Conservation (phyloP, 2,888 invertebrate genomes). For the Ellobium chinense region DNA sequence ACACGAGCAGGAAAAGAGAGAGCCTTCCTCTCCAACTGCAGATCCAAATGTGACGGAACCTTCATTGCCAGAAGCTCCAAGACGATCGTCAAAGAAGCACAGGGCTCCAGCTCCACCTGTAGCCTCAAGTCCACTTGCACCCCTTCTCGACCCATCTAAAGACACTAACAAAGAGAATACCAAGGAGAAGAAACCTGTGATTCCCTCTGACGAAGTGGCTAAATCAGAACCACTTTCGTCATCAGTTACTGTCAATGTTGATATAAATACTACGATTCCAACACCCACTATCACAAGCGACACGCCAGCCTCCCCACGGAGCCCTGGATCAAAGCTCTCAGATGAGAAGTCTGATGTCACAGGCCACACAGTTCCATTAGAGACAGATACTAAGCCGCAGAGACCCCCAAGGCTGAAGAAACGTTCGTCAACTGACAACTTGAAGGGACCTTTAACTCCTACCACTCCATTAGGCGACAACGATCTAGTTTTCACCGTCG, state of each 20-base stretch:
- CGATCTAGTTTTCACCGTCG: not conserved
- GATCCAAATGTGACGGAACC: no score
- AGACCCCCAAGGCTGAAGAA: conserved; percentile 24
- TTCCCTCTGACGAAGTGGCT: not conserved
- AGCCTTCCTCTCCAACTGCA: no score
- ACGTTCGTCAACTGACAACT: not conserved
- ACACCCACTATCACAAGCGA: not conserved
- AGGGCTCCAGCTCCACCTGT: conserved; percentile 63
- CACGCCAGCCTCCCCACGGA: not conserved
- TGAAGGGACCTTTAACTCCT: not conserved
- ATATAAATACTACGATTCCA: not conserved
- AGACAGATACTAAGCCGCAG: not conserved
- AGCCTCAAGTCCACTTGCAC: not conserved
- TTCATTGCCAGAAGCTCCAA: conserved; percentile 27
- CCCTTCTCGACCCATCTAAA: not conserved
- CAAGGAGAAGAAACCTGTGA: not conserved
- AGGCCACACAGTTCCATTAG: not conserved
- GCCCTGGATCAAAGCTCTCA: not conserved
- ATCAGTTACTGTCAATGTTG: not conserved
- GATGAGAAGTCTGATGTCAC: not conserved
- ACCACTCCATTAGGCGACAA: not conserved
- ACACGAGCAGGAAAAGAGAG: no score
- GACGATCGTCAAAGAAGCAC: conserved; percentile 60
- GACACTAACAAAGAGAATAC: not conserved
- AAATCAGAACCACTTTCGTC: not conserved